phyloP scores from a whole-genome alignment of 1,140 invertebrate species.

The Diorhabda sublineata region DNA sequence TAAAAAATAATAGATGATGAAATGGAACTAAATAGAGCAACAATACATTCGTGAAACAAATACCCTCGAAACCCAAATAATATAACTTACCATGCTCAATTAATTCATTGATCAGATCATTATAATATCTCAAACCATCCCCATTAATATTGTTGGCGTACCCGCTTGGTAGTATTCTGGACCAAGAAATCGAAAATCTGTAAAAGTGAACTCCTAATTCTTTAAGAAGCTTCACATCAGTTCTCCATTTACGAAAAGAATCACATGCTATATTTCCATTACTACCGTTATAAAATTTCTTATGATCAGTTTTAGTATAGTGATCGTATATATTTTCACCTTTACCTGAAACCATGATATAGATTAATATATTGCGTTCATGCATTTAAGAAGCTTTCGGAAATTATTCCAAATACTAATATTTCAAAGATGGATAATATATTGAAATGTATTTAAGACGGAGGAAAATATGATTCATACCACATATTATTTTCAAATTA shows the following conservation, averaged over 20 bases:
- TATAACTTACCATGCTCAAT: slow-evolving; percentile 46
- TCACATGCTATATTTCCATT: slow-evolving; percentile 31
- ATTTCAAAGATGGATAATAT: too few species aligned
- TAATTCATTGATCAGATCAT: slow-evolving; percentile 58
- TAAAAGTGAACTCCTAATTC: slow-evolving; percentile 50
- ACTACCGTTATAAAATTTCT: slow-evolving; percentile 6
- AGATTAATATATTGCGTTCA: background rate
- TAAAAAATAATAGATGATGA: too few species aligned
- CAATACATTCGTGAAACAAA: too few species aligned
- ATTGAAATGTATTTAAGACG: too few species aligned
- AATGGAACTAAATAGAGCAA: too few species aligned
- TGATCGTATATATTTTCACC: slow-evolving; percentile 57
- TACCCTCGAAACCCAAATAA: background rate
- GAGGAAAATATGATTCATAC: too few species aligned
- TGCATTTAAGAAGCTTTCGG: too few species aligned
- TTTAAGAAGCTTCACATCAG: slow-evolving; percentile 52
- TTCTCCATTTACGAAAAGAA: slow-evolving; percentile 56
- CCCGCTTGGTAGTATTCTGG: slow-evolving; percentile 41
- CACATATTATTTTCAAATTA: too few species aligned
- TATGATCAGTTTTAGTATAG: slow-evolving; percentile 50
- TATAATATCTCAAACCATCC: slow-evolving; percentile 60
- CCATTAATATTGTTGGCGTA: slow-evolving; percentile 51
- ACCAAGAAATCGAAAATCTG: slow-evolving; percentile 60
- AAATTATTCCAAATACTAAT: too few species aligned
- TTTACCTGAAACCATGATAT: slow-evolving; percentile 35